Base-by-base conservation (phyloP, 2,113 vertebrate species). In the Argyrosomus japonicus region DNA sequence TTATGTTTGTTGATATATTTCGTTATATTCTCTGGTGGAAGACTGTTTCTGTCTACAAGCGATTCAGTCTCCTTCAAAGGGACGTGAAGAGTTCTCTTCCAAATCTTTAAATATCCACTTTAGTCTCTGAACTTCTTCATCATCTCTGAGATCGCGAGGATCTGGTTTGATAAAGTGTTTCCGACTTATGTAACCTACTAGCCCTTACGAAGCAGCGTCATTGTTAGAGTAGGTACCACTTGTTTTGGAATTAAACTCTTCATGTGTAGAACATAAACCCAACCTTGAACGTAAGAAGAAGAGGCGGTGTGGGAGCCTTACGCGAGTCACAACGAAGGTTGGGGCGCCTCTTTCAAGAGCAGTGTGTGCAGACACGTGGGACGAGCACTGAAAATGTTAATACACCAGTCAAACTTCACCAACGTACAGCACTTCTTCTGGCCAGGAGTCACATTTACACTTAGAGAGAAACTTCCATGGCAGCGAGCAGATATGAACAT, bases 1-100 rank as follows among this genome's bases (percentile, higher is more conserved):
- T 95, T 95, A 95, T 96, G 93, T 94, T 91, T 90, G 86, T 91
- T 90, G 83, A 91, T 89, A 82, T 88, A 68, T 81, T 91, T 91
- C n/a, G 73, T 91, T 90, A 88, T 90, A 85, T 86, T 79, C 65
- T 84, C 40, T 68, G 69, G 47, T 70, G 83, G 83, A 91, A 78
- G 75, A 76, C 68, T 76, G 77, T 76, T 64, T 68, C 81, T 61
- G 74, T 75, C 79, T 64, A 68, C 77, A 80, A 51, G 40, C 58
- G 62, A 25, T 60, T 83, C 29, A 48, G 65, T 78, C 32, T 58
- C 83, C 56, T 57, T 82, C 53, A 88, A 82, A 88, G 71, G 84
- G 79, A 84, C 62, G 36, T 61, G 21, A 81, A 75, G 68, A 77
- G 54, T 53, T 81, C 15, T 40, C 51, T 50, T 75, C 68, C 73